These are phyloP conservation scores for Drosophila persimilis DNA, from an alignment of 1,140 invertebrate species.

Conservation along the genomic window DNA sequence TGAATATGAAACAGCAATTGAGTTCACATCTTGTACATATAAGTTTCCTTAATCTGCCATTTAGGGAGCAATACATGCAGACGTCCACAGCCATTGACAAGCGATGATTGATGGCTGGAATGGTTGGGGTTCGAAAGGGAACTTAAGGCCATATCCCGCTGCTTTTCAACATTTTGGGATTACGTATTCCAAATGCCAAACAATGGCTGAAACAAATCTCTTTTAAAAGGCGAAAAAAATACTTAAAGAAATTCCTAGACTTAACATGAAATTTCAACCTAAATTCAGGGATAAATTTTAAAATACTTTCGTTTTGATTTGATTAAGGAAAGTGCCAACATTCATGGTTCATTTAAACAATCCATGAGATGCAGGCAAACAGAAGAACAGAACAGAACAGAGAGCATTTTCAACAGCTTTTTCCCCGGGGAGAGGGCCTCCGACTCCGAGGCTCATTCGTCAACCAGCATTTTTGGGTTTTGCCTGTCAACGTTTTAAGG, in stretches of 20 bases:
- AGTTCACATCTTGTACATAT: slow-evolving; percentile 7
- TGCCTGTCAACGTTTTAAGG: slow-evolving; percentile 67
- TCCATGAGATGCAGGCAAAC: slow-evolving; percentile 24
- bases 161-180: slow-evolving; percentile 25
- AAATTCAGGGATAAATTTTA: no score
- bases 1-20: slow-evolving; percentile 46
- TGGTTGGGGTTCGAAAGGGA: slow-evolving; percentile 20
- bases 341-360: slow-evolving; percentile 65
- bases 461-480: slow-evolving; percentile 66
- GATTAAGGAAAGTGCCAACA: slow-evolving; percentile 54
- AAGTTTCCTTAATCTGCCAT: slow-evolving; percentile 19
- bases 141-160: slow-evolving; percentile 26
- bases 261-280: no score
- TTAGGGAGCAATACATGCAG: slow-evolving; percentile 5
- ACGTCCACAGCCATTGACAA: slow-evolving; percentile 34
- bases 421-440: slow-evolving; percentile 41
- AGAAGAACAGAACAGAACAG: background rate
- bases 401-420: slow-evolving; percentile 24
- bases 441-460: slow-evolving; percentile 57
- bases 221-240: no score
- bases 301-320: slow-evolving; percentile 24
- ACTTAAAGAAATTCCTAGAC: no score
- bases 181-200: slow-evolving; percentile 1
- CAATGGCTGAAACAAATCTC: slow-evolving; percentile 7
- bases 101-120: slow-evolving; percentile 55